Conservation (phyloP, 2,888 invertebrate genomes). For the Napeogenes inachia region DNA sequence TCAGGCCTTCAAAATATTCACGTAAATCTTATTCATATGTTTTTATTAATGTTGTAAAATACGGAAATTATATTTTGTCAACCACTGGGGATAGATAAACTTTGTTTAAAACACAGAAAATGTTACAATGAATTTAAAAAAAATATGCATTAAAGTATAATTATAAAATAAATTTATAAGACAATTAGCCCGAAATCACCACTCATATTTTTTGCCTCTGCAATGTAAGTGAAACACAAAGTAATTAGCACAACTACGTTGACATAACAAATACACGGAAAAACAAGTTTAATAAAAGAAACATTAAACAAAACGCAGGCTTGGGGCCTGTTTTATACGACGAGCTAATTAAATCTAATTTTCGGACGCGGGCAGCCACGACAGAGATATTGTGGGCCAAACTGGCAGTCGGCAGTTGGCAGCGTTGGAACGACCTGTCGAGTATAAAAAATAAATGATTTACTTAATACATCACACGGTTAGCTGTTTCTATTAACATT, state of each 20-base stretch:
- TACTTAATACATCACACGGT: neutral
- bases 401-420: slow-evolving; percentile 14
- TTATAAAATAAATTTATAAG: slow-evolving; percentile 4
- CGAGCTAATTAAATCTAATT: slow-evolving; percentile 63
- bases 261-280: slow-evolving; percentile 7
- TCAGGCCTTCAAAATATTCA: too few species aligned
- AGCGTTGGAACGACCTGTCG: slow-evolving; percentile 6
- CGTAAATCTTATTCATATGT: too few species aligned
- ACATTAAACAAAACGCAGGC: slow-evolving; percentile 17
- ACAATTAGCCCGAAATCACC: neutral
- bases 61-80: too few species aligned
- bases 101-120: too few species aligned
- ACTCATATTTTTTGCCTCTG: slow-evolving; percentile 4
- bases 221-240: slow-evolving; percentile 7
- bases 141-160: neutral
- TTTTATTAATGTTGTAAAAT: too few species aligned
- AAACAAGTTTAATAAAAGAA: slow-evolving; percentile 23
- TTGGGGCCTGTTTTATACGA: slow-evolving; percentile 41
- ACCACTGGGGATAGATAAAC: too few species aligned
- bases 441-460: slow-evolving; percentile 12
- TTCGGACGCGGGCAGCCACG: slow-evolving; percentile 55
- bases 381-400: slow-evolving; percentile 41
- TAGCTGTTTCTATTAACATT: neutral
- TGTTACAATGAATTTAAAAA: neutral
- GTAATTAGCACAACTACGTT: slow-evolving; percentile 10